Conservation (phyloP, 1,140 invertebrate genomes). For the Sitodiplosis mosellana region DNA sequence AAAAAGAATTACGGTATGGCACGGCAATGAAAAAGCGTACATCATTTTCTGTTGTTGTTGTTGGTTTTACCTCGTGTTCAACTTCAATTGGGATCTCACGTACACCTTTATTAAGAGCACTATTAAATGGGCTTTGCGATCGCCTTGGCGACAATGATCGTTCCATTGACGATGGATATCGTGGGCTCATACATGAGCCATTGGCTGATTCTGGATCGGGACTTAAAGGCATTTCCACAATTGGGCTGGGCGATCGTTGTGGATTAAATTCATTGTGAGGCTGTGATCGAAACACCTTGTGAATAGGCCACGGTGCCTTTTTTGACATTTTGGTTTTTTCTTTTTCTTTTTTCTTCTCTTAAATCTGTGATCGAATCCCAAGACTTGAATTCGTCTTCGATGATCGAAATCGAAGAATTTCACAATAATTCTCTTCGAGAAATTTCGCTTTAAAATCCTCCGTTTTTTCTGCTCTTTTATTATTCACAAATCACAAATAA, state of each 20-base stretch:
- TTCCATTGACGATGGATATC: not conserved
- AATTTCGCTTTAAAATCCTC: not conserved
- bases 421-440: not conserved
- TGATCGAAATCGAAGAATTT: not conserved
- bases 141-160: not conserved
- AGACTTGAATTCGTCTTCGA: not conserved
- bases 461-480: too few species aligned
- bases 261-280: slow-evolving; percentile 5
- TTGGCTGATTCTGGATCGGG: slow-evolving; percentile 19
- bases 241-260: slow-evolving; percentile 21
- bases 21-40: too few species aligned
- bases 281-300: slow-evolving; percentile 34
- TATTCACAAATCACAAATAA: too few species aligned
- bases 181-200: slow-evolving; percentile 7
- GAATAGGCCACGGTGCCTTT: slow-evolving; percentile 46
- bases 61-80: slow-evolving; percentile 17
- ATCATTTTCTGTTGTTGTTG: too few species aligned
- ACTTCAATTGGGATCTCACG: slow-evolving; percentile 25
- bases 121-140: not conserved
- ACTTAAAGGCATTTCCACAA: slow-evolving; percentile 22
- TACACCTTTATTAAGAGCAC: slow-evolving; percentile 10
- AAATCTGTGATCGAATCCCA: not conserved
- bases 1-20: too few species aligned
- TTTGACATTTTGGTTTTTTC: slow-evolving; percentile 8
- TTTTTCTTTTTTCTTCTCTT: not conserved